These are phyloP conservation scores for Ochotona curzoniae DNA, from an alignment of 2,113 vertebrate species.

Conservation along the genomic window DNA sequence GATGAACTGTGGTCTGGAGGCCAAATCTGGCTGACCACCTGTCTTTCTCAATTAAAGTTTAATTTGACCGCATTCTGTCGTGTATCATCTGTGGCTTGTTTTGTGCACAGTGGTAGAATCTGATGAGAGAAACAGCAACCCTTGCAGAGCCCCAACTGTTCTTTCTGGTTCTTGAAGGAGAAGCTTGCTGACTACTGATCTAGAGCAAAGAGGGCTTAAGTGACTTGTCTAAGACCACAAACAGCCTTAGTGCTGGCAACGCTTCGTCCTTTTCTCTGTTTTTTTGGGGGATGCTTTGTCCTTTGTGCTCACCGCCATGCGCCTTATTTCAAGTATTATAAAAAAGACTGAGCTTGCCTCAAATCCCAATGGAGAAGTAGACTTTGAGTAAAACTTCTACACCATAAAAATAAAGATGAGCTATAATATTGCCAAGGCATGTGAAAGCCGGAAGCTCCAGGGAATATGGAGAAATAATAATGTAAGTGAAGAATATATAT, in stretches of 20 bases:
- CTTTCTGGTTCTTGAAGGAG: background rate
- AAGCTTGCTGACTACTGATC: background rate
- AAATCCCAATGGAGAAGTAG: constrained; percentile 18
- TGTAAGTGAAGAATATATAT: constrained; percentile 70
- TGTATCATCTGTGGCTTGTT: background rate
- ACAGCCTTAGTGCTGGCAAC: background rate
- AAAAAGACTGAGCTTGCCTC: background rate
- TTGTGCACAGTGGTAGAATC: background rate
- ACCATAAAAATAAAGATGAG: constrained; percentile 58
- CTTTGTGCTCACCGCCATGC: background rate
- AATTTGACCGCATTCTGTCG: background rate
- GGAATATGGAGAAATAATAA: constrained; percentile 62
- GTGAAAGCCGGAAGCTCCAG: constrained; percentile 55
- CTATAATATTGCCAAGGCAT: constrained; percentile 48
- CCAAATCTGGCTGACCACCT: background rate
- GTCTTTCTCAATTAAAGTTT: constrained; percentile 1
- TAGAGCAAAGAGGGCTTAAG: background rate
- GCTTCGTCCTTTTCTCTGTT: background rate
- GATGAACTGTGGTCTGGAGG: background rate
- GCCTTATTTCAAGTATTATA: constrained; percentile 23
- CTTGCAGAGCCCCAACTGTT: background rate
- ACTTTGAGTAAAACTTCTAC: constrained; percentile 46
- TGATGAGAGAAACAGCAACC: background rate
- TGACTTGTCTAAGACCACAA: constrained; percentile 1
- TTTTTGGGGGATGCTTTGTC: background rate